Evolutionary conservation across 2,113 vertebrate genomes (phyloP), one percentile per base, ranked within the genome.

Genomic region (Saccopteryx bilineata): DNA sequence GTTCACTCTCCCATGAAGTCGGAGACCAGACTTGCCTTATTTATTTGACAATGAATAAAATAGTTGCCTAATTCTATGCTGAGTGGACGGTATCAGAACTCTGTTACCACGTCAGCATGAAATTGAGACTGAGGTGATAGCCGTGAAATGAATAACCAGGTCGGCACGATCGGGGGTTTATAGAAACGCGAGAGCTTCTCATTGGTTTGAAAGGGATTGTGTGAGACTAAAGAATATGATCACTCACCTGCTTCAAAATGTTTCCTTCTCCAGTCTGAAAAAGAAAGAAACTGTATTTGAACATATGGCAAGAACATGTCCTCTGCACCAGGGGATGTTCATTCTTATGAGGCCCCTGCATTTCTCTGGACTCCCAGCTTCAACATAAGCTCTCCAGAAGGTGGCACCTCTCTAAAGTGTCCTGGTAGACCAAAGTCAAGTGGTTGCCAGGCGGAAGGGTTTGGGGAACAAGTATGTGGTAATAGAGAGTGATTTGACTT

Each of bases 261-360:
- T 75, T 96, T 68, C 56, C 87, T 97, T 81, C 90, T 94, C 82
- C 86, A 93, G 39, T 96, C 86, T 93, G 58, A 96, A 87, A 78
- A 52, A 79, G 48, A 18, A 82, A 48, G 80, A 78, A 72, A 21
- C 23, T 14, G 71, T 23, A 80, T 33, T 24, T n/a, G 24, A 91
- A 87, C 91, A 58, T 52, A 95, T 10, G 56, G 5, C 12, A 60
- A 68, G 9, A 66, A 11, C 4, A 6, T 66, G 9, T 66, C 24
- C 79, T 56, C 33, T 72, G 19, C 58, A 33, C 48, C 24, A 17
- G 5, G 24, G 17, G 4, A 52, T 60, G 26, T 9, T 71, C 12
- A 56, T 39, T 71, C 50, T 63, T 63, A 31, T 39, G 39, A 39
- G 39, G 33, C 8, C 1, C 11, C 24, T 78, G 18, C 31, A 13